These are phyloP conservation scores for Machimus atricapillus DNA, from an alignment of 2,888 invertebrate species.

Conservation along the genomic window DNA sequence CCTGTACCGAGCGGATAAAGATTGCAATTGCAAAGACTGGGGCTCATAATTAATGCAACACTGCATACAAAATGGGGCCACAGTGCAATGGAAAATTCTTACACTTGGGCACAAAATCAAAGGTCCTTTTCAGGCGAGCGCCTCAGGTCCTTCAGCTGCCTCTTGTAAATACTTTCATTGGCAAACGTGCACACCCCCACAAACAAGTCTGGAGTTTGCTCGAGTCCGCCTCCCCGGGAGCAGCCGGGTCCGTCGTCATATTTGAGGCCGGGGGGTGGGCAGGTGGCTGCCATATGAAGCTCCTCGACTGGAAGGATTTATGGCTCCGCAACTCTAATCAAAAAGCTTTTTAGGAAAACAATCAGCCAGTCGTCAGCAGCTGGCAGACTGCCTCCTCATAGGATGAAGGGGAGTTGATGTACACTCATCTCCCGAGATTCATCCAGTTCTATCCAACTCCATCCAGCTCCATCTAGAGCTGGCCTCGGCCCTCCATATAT, in stretches of 20 bases:
- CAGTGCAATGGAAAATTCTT: background rate
- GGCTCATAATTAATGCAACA: background rate
- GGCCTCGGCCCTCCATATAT: background rate
- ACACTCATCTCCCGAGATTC: background rate
- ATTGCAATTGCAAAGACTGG: background rate
- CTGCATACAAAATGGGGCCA: background rate
- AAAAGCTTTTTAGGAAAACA: conserved; percentile 21
- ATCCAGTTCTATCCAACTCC: background rate
- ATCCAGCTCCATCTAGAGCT: background rate
- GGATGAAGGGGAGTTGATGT: background rate
- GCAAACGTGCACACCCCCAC: background rate
- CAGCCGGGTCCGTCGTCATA: background rate
- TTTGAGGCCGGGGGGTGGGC: background rate
- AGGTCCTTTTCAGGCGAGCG: conserved; percentile 3
- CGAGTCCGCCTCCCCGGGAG: background rate
- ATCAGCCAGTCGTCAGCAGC: background rate
- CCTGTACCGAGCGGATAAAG: background rate
- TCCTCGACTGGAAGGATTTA: background rate
- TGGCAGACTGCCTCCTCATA: background rate
- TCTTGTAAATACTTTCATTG: conserved; percentile 3
- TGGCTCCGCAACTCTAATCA: conserved; percentile 6
- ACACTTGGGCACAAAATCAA: background rate
- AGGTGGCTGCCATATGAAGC: background rate
- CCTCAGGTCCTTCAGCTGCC: background rate
- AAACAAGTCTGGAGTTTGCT: background rate